phyloP scores from a whole-genome alignment of 1,140 invertebrate species.

The Drosophila lini region DNA sequence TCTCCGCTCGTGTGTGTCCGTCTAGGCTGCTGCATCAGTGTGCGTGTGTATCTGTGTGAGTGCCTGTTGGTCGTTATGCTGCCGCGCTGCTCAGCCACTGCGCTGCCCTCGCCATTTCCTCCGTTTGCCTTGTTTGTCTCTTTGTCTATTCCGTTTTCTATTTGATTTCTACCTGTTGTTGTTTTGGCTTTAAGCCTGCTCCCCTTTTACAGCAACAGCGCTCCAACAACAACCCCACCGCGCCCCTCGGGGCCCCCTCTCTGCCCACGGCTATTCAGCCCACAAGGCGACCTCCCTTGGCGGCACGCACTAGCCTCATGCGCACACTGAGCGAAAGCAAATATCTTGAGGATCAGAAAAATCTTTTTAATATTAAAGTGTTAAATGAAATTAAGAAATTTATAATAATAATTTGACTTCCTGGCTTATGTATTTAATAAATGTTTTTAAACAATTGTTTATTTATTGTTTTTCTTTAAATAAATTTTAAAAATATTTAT shows the following conservation, averaged over 20 bases:
- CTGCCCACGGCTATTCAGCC: constrained; percentile 1
- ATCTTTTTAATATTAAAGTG: neutral
- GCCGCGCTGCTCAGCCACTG: constrained; percentile 50
- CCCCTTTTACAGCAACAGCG: constrained; percentile 57
- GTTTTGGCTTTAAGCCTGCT: constrained; percentile 75
- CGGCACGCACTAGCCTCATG: constrained; percentile 56
- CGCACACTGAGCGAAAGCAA: constrained; percentile 12
- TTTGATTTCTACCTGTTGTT: constrained; percentile 83
- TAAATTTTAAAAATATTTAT: neutral
- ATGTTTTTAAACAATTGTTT: too few species aligned
- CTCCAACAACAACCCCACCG: constrained; percentile 8
- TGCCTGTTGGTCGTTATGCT: constrained; percentile 66
- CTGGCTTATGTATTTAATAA: too few species aligned
- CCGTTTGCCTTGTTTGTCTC: constrained; percentile 61
- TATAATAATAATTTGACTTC: neutral
- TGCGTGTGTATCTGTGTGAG: constrained; percentile 23
- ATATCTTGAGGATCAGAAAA: neutral
- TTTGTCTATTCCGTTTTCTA: constrained; percentile 82
- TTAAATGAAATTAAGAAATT: neutral
- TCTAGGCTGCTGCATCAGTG: constrained; percentile 11
- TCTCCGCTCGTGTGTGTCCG: constrained; percentile 49
- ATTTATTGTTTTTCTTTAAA: too few species aligned
- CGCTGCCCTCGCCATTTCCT: constrained; percentile 58
- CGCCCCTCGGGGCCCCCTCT: constrained; percentile 3
- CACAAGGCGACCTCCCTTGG: constrained; percentile 14